Base-by-base conservation (phyloP, 2,797 vertebrate species). In the Alca torda region DNA sequence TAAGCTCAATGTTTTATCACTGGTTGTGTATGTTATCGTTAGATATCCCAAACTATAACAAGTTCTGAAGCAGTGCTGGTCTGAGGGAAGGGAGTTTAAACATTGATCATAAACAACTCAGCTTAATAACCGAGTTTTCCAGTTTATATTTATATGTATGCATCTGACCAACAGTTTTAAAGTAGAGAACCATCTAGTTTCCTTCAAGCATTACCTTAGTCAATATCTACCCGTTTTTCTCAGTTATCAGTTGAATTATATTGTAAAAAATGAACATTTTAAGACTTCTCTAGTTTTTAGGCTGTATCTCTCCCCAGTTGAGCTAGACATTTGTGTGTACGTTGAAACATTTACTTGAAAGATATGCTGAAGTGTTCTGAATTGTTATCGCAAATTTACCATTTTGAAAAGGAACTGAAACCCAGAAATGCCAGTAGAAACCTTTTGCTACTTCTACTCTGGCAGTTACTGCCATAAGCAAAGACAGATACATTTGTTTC, bases 401-500 rank as follows among this genome's bases (percentile, higher is more conserved):
- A 6, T 73, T 93, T 90, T 75, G 57, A 87, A 89, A 89, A 83
- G 21, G 31, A 95, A 11, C 10, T 89, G 60, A 84, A 93, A 85
- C 48, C 45, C 51, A 92, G 70, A 95, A 96, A 75, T 56, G 70
- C 75, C 74, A 83, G 54, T 80, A 53, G 64, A 93, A 94, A 91
- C 26, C 90, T 95, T 93, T 94, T 39, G 85, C 51, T 94, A 37
- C 84, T 80, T 95, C 77, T 60, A 37, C 53, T 89, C 68, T 50
- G 57, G 84, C 88, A 90, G 60, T 87, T 93, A 72, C 64, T 95
- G 88, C 78, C 93, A 87, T 82, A 89, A 96, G 72, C 82, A 94
- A 87, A 95, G 93, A 85, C 91, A 94, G 37, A 90, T 89, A 85
- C 45, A 89, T 94, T 95, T 85, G 60, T 91, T 95, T 93, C 94